phyloP scores from a whole-genome alignment of 1,140 invertebrate genomes.

The Stegodyphus dumicola region DNA sequence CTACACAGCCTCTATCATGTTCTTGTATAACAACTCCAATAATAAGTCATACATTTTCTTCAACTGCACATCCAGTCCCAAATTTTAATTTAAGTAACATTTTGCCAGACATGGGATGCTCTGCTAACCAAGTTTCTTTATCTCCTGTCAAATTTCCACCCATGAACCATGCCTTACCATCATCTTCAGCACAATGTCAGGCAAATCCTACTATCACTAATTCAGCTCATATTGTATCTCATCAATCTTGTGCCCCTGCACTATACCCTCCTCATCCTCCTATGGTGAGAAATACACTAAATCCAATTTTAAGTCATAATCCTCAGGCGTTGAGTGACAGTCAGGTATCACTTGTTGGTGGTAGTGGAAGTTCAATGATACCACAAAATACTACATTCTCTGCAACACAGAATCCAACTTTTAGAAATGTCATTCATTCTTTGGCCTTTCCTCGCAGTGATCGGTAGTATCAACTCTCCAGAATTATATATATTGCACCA shows the following conservation, averaged over 20 bases:
- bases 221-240: constrained; percentile 39
- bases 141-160: constrained; percentile 69
- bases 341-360: constrained; percentile 62
- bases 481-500: too few species aligned
- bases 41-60: constrained; percentile 66
- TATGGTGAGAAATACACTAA: constrained; percentile 65
- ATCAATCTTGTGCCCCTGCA: constrained; percentile 37
- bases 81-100: constrained; percentile 69
- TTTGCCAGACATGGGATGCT: constrained; percentile 67
- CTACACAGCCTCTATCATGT: constrained; percentile 60
- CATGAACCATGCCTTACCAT: constrained; percentile 65
- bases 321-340: constrained; percentile 67
- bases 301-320: constrained; percentile 66
- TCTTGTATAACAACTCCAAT: constrained; percentile 63
- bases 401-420: constrained; percentile 66
- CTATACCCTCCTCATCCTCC: constrained; percentile 64
- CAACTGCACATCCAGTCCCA: constrained; percentile 67
- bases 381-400: constrained; percentile 66
- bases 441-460: constrained; percentile 69
- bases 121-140: constrained; percentile 66
- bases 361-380: constrained; percentile 64
- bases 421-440: constrained; percentile 67
- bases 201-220: constrained; percentile 41
- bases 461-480: constrained; percentile 40
- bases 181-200: constrained; percentile 36